A percentile compares a stretch with the other conserved stretches of the same genome.
Conservation (phyloP, 2,888 invertebrate species). For the Oscheius myriophilus region DNA sequence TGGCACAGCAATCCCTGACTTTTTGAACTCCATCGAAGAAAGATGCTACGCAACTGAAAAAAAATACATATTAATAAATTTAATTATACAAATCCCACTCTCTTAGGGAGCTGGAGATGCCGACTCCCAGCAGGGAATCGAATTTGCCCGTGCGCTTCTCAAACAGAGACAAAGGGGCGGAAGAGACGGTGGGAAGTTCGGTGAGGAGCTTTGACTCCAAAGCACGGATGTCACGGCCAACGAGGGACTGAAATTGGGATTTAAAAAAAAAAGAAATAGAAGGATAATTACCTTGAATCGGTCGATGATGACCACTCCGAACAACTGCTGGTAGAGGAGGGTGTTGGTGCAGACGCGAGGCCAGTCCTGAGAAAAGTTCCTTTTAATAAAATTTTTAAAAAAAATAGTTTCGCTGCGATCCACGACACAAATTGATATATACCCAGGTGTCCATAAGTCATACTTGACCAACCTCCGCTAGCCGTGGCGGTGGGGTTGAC, state of each 20-base stretch:
- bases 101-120: slow-evolving; percentile 56
- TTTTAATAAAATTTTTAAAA: no score
- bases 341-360: slow-evolving; percentile 51
- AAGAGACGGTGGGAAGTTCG: not conserved
- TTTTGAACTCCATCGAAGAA: slow-evolving; percentile 23
- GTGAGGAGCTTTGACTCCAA: slow-evolving; percentile 22
- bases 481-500: no score
- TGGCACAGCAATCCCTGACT: slow-evolving; percentile 21
- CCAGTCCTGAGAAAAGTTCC: slow-evolving; percentile 55
- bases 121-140: slow-evolving; percentile 57
- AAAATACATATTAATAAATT: not conserved
- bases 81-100: slow-evolving; percentile 33
- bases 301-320: slow-evolving; percentile 41
- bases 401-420: no score
- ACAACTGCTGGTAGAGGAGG: slow-evolving; percentile 40
- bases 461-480: no score
- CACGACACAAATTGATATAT: no score
- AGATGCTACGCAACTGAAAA: slow-evolving; percentile 8
- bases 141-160: slow-evolving; percentile 57
- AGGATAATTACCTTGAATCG: slow-evolving; percentile 38
- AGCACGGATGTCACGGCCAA: slow-evolving; percentile 19
- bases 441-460: no score
- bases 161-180: slow-evolving; percentile 53
- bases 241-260: slow-evolving; percentile 20
- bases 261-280: not conserved